phyloP scores from a whole-genome alignment of 2,113 vertebrate genomes.

The Paralichthys olivaceus region DNA sequence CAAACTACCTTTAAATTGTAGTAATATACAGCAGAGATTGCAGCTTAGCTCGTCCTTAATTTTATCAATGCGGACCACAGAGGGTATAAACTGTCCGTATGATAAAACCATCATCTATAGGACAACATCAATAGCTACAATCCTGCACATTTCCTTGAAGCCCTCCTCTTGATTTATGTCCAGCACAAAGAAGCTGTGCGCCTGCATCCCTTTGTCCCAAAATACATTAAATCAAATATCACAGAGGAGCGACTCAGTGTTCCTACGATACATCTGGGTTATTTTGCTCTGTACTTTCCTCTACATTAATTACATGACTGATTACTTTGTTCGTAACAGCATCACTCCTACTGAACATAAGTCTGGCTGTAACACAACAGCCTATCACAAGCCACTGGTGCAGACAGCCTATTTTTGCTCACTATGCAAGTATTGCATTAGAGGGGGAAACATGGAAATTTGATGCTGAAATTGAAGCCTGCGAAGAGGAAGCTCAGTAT shows the following conservation, averaged over 20 bases:
- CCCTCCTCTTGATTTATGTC: slow-evolving; percentile 66
- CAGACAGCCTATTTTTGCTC: slow-evolving; percentile 69
- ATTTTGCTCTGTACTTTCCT: slow-evolving; percentile 76
- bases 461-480: slow-evolving; percentile 71
- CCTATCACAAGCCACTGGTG: slow-evolving; percentile 75
- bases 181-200: slow-evolving; percentile 43
- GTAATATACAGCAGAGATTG: background rate
- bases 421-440: slow-evolving; percentile 59
- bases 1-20: too few relatives aligned
- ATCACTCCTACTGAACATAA: slow-evolving; percentile 63
- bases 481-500: slow-evolving; percentile 48
- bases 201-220: slow-evolving; percentile 40
- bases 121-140: slow-evolving; percentile 19
- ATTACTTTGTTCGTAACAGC: slow-evolving; percentile 80
- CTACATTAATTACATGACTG: slow-evolving; percentile 85
- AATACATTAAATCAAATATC: slow-evolving; percentile 79
- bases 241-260: slow-evolving; percentile 72
- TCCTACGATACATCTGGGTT: slow-evolving; percentile 75
- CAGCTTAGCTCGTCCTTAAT: background rate
- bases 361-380: slow-evolving; percentile 72
- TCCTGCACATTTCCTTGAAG: slow-evolving; percentile 24
- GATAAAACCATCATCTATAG: slow-evolving; percentile 4
- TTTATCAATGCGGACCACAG: slow-evolving; percentile 15
- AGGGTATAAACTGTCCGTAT: background rate
- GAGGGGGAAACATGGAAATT: slow-evolving; percentile 63